These are phyloP conservation scores for Hirtodrosophila duncani DNA, from an alignment of 2,888 invertebrate genomes.

Conservation along the genomic window DNA sequence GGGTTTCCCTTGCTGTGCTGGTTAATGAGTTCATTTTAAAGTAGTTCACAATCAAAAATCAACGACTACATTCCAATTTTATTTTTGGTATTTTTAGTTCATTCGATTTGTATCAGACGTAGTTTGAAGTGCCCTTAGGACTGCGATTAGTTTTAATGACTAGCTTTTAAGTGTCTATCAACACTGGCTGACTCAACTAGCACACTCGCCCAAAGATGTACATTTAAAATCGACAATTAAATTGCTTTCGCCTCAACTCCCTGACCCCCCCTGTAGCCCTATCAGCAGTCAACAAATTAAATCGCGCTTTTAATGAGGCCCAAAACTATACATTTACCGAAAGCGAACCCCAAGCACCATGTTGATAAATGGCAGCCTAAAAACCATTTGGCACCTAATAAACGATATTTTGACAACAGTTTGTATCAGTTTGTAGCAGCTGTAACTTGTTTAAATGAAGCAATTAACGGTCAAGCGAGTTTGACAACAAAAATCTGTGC, in stretches of 20 bases:
- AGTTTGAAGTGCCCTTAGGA: constrained; percentile 66
- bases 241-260: constrained; percentile 42
- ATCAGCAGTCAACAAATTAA: constrained; percentile 47
- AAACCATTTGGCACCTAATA: constrained; percentile 64
- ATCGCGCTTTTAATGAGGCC: constrained; percentile 61
- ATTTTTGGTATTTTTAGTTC: constrained; percentile 49
- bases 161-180: constrained; percentile 28
- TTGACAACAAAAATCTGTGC: constrained; percentile 40
- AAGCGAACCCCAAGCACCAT: not conserved
- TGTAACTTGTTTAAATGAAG: constrained; percentile 66
- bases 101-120: constrained; percentile 59
- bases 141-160: constrained; percentile 64
- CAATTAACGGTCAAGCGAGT: constrained; percentile 55
- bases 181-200: constrained; percentile 11
- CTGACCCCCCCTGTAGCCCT: too few relatives aligned
- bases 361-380: constrained; percentile 46
- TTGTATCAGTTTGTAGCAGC: constrained; percentile 41
- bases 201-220: too few relatives aligned
- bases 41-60: constrained; percentile 40
- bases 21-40: constrained; percentile 68
- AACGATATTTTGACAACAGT: constrained; percentile 27
- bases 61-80: constrained; percentile 26
- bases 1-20: constrained; percentile 19
- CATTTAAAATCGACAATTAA: constrained; percentile 39
- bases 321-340: constrained; percentile 10